phyloP scores from a whole-genome alignment of 1,140 invertebrate genomes.

The Lordiphosa clarofinis region DNA sequence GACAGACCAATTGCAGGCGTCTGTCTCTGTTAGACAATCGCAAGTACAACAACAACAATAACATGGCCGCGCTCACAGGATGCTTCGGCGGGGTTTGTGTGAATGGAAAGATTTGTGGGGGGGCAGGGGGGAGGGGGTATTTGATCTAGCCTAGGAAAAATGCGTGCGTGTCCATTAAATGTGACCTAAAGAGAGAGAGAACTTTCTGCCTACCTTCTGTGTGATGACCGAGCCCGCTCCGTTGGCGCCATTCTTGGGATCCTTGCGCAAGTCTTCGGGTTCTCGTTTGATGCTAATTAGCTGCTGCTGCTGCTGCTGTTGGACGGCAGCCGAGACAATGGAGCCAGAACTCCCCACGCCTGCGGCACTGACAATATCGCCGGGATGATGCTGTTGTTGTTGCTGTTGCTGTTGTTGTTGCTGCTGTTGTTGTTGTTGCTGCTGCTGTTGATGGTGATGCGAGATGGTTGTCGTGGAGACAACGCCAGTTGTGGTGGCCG shows the following conservation, averaged over 20 bases:
- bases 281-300: constrained; percentile 79
- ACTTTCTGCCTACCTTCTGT: constrained; percentile 70
- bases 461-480: constrained; percentile 70
- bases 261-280: constrained; percentile 79
- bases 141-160: constrained; percentile 13
- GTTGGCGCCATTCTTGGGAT: constrained; percentile 74
- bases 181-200: constrained; percentile 29
- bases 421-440: constrained; percentile 32
- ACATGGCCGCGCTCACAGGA: background rate
- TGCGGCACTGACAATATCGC: constrained; percentile 64
- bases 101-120: background rate
- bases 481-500: constrained; percentile 55
- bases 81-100: background rate
- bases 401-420: constrained; percentile 66
- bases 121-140: background rate
- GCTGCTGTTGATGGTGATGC: constrained; percentile 50
- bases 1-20: constrained; percentile 67
- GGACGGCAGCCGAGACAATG: constrained; percentile 67
- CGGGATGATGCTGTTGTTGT: constrained; percentile 62
- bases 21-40: constrained; percentile 48
- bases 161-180: constrained; percentile 67
- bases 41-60: constrained; percentile 18
- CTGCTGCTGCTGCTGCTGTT: constrained; percentile 64
- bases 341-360: constrained; percentile 66
- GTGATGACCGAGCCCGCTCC: constrained; percentile 57